Evolutionary conservation across 2,888 invertebrate species (phyloP), one percentile per base, ranked within the genome.

Genomic region (Pharmacophagus antenor): DNA sequence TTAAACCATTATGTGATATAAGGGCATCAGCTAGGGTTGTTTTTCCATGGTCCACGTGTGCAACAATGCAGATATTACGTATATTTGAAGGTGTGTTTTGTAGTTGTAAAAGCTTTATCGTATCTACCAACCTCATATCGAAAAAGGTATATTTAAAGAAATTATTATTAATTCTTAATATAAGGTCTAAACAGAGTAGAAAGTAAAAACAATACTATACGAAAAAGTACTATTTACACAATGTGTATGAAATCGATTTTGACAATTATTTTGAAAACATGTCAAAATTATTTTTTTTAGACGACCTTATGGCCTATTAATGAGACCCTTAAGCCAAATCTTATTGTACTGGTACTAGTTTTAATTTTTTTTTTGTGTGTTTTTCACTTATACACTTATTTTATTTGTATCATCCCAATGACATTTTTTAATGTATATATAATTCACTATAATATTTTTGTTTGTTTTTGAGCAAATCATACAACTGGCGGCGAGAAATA

Each of bases 41-140:
- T 87, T 99, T 99, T 0, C 99, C 99, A 92, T 99, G 99, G 82
- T 99, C 99, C 66, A 99, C 99, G 92, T 99, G 99, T 12, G 99
- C 99, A 75, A 99, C 92, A 72, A 99, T 98, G 81, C 98, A 99
- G 72, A 99, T 96, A 88, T 99, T 99, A 58, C 98, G 92, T 70
- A 99, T 95, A 76, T 92, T 92, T 62, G 90, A 79, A 12, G 95
- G 92, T 70, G 92, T 90, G 69, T 92, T 93, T 86, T 97, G 97
- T 63, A 97, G 92, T 69, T 92, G 86, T 20, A 82, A 79, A 64
- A 95, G 85, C 81, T 93, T 93, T 17, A 91, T 83, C 5, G 87
- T 77, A 66, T 87, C 91, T 47, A 94, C 85, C 4, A 92, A 77
- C 72, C 92, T 90, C 94, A 94, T 22, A 25, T 44, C 18, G 42